Base-by-base conservation (phyloP, 1,140 invertebrate genomes). In the Zelostemma sp. region DNA sequence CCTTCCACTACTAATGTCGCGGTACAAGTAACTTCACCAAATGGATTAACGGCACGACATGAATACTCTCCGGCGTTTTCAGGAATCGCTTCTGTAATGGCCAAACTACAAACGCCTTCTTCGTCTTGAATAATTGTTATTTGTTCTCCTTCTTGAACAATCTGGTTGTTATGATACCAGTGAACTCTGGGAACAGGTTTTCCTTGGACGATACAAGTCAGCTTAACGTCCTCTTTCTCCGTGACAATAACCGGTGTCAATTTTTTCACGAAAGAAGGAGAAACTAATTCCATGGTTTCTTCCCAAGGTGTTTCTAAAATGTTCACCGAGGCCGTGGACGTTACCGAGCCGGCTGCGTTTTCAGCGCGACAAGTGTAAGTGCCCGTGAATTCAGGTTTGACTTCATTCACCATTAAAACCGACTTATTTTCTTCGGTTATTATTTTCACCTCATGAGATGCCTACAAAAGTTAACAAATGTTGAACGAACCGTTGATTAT, bases 31-130 rank as follows among this genome's bases (percentile, higher is more conserved):
- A 92, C 91, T 85, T 94, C 92, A 46, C 97, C 97, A 73, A 93
- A 90, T 77, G 90, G 88, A 86, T 98, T 99, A 19, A 90, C 87
- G 49, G 96, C 94, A 68, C 87, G 85, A 81, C 95, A 97, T 50
- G 89, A 90, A 81, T 97, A 97, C 82, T 90, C 90, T 15, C 96
- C 96, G 68, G 91, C 90, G 89, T 97, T 95, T 89, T 97, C 96
- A 2, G 95, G 95, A 81, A 97, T 97, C 18, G 96, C 95, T 90
- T 98, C 95, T 43, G 90, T 89, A 73, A 98, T 96, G 61, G 91
- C 89, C 58, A 98, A 86, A 80, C 91, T 92, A 78, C 95, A 96
- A 51, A 91, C 85, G 57, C 94, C 94, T 76, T 94, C 90, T 61
- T 88, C 87, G 76, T 93, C 90, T 83, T 94, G 92, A 8, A 88